A percentile compares a stretch with the other conserved stretches of the same genome.
Evolutionary conservation across 2,888 invertebrate species (phyloP).

Genomic region (Apotomis turbidana): DNA sequence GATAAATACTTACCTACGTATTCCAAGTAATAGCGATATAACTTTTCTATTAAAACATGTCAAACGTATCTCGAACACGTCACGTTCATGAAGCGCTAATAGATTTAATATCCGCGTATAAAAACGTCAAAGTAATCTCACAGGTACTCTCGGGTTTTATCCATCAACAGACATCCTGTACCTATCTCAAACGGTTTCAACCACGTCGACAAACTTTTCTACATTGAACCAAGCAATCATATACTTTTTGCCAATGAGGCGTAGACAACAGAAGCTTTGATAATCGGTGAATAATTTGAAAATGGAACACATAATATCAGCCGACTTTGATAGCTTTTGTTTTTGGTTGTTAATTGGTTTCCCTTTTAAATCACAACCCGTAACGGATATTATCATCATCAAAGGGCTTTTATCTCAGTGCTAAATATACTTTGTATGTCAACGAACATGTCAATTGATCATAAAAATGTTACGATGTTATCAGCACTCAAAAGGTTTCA

Average conservation of each 20-base stretch:
- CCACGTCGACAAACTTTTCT: conserved; percentile 7
- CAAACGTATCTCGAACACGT: conserved; percentile 1
- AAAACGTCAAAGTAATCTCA: conserved; percentile 22
- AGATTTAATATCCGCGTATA: conserved; percentile 10
- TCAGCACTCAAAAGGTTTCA: background rate
- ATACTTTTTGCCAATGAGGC: background rate
- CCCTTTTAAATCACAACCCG: conserved; percentile 4
- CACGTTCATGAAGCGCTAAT: background rate
- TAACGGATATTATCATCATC: conserved; percentile 1
- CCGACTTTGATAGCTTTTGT: conserved; percentile 16
- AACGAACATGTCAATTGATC: conserved; percentile 10
- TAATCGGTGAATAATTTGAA: background rate
- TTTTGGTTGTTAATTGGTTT: conserved; percentile 25
- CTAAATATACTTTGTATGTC: conserved; percentile 3
- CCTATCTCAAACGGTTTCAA: conserved; percentile 13
- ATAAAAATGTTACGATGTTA: background rate
- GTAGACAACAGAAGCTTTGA: background rate
- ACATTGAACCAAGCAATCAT: background rate
- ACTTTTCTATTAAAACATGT: background rate
- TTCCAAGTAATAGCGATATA: background rate
- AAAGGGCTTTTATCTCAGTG: conserved; percentile 11
- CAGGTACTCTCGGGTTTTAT: conserved; percentile 25
- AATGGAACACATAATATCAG: conserved; percentile 17
- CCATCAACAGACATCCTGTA: conserved; percentile 11
- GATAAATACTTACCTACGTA: too few species aligned